These are phyloP conservation scores for Todus mexicanus DNA, from an alignment of 2,797 vertebrate genomes.

Conservation along the genomic window DNA sequence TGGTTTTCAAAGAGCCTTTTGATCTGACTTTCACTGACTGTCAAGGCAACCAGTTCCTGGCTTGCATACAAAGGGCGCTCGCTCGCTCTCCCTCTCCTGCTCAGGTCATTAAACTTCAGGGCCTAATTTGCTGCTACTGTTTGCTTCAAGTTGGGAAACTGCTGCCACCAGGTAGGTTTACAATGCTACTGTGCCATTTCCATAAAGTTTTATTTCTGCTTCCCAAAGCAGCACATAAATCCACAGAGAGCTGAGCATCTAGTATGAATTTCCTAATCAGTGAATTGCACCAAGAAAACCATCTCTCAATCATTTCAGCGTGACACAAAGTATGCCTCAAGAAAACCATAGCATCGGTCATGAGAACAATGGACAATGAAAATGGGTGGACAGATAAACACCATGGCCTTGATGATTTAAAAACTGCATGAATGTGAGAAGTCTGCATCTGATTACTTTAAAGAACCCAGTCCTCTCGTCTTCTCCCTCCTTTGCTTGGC, in stretches of 20 bases:
- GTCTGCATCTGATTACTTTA: slow-evolving; percentile 20
- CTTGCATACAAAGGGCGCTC: background rate
- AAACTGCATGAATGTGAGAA: background rate
- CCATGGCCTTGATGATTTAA: background rate
- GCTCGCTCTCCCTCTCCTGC: background rate
- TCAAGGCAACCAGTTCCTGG: background rate
- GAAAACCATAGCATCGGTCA: background rate
- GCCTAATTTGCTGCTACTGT: background rate
- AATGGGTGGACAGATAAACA: background rate
- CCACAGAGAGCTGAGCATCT: background rate
- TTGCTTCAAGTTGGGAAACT: background rate
- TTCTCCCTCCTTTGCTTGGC: background rate
- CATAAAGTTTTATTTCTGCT: background rate
- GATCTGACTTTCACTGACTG: slow-evolving; percentile 11
- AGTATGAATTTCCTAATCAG: background rate
- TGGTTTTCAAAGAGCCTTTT: slow-evolving; percentile 40
- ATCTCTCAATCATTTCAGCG: background rate
- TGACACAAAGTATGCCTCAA: background rate
- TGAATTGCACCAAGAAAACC: background rate
- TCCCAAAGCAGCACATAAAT: background rate
- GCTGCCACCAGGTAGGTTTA: background rate
- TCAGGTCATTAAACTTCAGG: background rate
- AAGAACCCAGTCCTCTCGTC: background rate
- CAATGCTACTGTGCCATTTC: background rate
- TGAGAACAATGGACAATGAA: background rate